A percentile compares a stretch with the other conserved stretches of the same genome.
phyloP scores from a whole-genome alignment of 2,113 vertebrate genomes.

The Myxocyprinus asiaticus region DNA sequence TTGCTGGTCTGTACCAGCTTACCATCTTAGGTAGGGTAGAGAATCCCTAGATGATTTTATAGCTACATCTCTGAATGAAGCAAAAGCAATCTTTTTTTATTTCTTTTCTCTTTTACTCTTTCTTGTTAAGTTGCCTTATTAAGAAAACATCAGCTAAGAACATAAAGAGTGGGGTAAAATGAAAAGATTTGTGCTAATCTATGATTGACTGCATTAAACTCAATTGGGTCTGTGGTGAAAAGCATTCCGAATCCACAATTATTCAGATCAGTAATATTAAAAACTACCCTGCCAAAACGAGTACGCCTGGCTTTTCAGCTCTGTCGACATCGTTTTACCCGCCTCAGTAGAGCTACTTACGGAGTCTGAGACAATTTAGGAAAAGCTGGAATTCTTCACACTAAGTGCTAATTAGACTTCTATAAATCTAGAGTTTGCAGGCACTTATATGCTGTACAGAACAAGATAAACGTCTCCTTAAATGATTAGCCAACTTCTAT shows the following conservation, averaged over 20 bases:
- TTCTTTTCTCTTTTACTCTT: neutral
- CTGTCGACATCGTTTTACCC: conserved; percentile 22
- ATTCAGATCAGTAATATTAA: conserved; percentile 48
- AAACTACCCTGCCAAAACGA: conserved; percentile 37
- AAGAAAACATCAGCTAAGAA: neutral
- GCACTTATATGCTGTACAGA: neutral
- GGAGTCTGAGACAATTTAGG: conserved; percentile 20
- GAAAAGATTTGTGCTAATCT: conserved; percentile 45
- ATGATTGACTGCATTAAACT: conserved; percentile 48
- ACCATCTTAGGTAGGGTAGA: too few species aligned
- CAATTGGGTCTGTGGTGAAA: conserved; percentile 44
- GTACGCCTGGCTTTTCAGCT: conserved; percentile 30
- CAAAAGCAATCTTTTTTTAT: neutral
- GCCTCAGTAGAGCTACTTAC: conserved; percentile 45
- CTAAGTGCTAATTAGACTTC: conserved; percentile 72
- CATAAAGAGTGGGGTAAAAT: neutral
- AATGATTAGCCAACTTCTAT: conserved; percentile 40
- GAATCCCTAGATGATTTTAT: neutral
- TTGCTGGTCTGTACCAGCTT: too few species aligned
- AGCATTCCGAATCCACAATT: conserved; percentile 48
- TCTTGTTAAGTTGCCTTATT: conserved; percentile 1
- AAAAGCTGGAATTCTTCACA: conserved; percentile 58
- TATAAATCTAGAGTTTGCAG: conserved; percentile 55
- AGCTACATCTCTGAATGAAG: neutral
- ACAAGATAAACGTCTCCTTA: conserved; percentile 27